A percentile compares a stretch with the other conserved stretches of the same genome.
phyloP scores from a whole-genome alignment of 2,113 vertebrate species.

The Pelecanus crispus region DNA sequence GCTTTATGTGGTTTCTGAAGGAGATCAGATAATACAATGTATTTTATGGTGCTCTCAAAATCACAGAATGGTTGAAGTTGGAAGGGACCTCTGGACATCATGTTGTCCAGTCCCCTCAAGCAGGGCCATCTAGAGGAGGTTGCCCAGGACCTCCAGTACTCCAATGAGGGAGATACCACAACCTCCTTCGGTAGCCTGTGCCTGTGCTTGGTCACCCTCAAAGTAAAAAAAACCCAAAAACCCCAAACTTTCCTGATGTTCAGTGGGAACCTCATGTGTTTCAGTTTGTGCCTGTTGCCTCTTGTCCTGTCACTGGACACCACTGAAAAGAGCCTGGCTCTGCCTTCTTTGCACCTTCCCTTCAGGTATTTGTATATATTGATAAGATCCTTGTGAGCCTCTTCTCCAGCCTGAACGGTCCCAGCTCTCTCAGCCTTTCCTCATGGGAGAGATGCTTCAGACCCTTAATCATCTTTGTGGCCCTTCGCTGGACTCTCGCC shows the following conservation, averaged over 20 bases:
- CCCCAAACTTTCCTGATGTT: background rate
- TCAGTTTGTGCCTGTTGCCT: background rate
- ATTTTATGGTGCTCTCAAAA: background rate
- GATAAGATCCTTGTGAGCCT: background rate
- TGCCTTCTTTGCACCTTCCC: background rate
- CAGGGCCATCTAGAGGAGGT: background rate
- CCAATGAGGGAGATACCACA: background rate
- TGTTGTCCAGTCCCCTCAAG: background rate
- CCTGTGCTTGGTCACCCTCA: background rate
- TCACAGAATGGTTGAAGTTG: background rate
- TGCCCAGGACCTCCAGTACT: background rate
- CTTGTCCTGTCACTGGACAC: background rate
- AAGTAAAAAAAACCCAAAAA: background rate
- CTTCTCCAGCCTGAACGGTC: background rate
- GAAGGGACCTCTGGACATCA: background rate
- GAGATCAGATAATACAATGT: background rate
- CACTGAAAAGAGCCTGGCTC: too few relatives aligned
- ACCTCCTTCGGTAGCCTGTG: background rate
- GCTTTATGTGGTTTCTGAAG: background rate
- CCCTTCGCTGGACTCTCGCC: background rate
- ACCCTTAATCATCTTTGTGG: background rate
- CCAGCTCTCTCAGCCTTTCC: background rate
- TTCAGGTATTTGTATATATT: background rate
- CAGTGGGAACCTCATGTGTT: background rate
- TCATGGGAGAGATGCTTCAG: background rate